Percentiles rank a stretch among this genome's conserved stretches.
These are phyloP conservation scores for Ligdia adustata DNA, from an alignment of 2,888 invertebrate species.

Conservation along the genomic window DNA sequence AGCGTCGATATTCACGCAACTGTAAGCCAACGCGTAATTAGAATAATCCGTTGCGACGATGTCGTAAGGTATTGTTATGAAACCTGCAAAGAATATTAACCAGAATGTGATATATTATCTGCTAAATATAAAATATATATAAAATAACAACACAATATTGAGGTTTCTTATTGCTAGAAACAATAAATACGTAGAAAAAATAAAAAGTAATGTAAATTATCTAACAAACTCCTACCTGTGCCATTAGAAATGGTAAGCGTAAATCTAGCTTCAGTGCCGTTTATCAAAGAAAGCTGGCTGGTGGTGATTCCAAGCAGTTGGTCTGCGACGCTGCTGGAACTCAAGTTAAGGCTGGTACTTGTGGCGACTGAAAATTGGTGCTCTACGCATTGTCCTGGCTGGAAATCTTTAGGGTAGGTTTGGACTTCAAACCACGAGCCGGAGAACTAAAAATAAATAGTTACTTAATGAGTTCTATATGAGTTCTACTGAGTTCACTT, in stretches of 20 bases:
- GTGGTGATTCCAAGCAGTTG: conserved; percentile 37
- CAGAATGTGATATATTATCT: background rate
- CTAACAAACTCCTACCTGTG: too few relatives aligned
- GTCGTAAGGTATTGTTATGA: conserved; percentile 52
- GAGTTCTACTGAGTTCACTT: too few relatives aligned
- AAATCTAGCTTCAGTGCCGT: conserved; percentile 30
- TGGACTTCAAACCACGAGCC: conserved; percentile 45
- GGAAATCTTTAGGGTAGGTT: conserved; percentile 42
- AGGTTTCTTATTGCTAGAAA: too few relatives aligned
- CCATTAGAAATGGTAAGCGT: conserved; percentile 25
- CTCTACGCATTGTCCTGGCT: conserved; percentile 44
- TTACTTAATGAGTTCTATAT: too few relatives aligned
- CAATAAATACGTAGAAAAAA: too few relatives aligned
- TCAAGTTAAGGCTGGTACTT: conserved; percentile 29
- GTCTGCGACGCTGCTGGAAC: conserved; percentile 42
- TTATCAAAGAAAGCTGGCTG: conserved; percentile 26
- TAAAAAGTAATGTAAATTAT: too few relatives aligned
- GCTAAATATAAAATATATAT: background rate
- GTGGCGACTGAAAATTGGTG: conserved; percentile 34
- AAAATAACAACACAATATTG: conserved; percentile 32
- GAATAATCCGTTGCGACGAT: conserved; percentile 82
- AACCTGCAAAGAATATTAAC: conserved; percentile 41
- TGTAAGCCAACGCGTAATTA: conserved; percentile 85
- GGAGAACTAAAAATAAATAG: conserved; percentile 32
- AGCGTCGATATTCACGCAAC: conserved; percentile 70